Evolutionary conservation across 2,888 invertebrate species (phyloP), one percentile per base, ranked within the genome.

Genomic region (Epirrhoe alternata): DNA sequence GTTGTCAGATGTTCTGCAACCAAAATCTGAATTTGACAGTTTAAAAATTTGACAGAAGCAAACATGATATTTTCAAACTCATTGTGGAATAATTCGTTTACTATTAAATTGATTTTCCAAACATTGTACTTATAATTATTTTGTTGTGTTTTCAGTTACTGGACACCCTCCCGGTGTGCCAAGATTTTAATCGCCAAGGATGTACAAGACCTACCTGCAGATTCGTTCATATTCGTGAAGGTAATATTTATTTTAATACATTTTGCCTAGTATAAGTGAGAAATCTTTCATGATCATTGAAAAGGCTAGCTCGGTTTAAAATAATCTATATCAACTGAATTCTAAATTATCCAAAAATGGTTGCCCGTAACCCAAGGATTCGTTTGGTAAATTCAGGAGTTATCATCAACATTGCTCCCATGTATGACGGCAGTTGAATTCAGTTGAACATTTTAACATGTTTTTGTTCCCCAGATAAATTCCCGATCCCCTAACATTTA

Each of bases 161-260:
- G 98, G 98, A 98, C 98, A 99, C 97, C 98, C 98, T 98, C 98
- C 98, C 97, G 97, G 98, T 98, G 97, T 99, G 97, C 98, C 98
- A 97, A 97, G 99, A 98, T 98, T 98, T 98, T 98, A 99, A 98
- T 97, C 97, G 97, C 94, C 97, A 98, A 95, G 97, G 97, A 94
- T 98, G 98, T 96, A 97, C 96, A 95, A 96, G 98, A 96, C 96
- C 97, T 94, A 97, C 97, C 96, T 98, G 98, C 97, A 98, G 97
- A 96, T 98, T 98, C 95, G 97, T 98, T 95, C 98, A 98, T 96
- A 96, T 98, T 94, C 96, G 97, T 95, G 97, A 98, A 96, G 98
- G 98, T 98, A 94, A 94, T 95, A 47, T 16, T 33, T 33, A 17
- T 68, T 64, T 16, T 56, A 47, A 35, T 30, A 51, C 14, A 31